Conservation (phyloP, 2,797 vertebrate species). For the Atherinosoma microstoma region DNA sequence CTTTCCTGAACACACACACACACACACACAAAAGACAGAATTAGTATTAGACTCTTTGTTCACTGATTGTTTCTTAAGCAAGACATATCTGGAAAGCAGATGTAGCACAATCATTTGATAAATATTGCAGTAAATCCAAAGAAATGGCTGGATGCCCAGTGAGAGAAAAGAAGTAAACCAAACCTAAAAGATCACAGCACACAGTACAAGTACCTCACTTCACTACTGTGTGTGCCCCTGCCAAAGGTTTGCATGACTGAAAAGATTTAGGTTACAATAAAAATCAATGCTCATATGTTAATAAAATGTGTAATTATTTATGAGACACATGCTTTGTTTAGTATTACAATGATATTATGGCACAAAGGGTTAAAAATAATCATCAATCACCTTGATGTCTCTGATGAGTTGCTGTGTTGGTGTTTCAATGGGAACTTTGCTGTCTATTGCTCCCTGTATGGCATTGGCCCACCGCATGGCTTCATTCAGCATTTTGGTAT, state of each 20-base stretch:
- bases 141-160: slow-evolving; percentile 2
- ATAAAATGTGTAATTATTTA: slow-evolving; percentile 3
- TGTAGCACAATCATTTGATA: background rate
- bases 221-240: slow-evolving; percentile 73
- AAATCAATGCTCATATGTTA: slow-evolving; percentile 17
- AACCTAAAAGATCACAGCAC: slow-evolving; percentile 63
- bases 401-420: slow-evolving; percentile 94
- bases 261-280: slow-evolving; percentile 50
- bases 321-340: background rate
- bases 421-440: slow-evolving; percentile 93
- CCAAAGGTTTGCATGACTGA: slow-evolving; percentile 73
- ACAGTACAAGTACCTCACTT: slow-evolving; percentile 81
- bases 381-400: slow-evolving; percentile 89
- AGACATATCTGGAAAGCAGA: background rate
- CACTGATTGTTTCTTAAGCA: background rate
- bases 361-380: background rate
- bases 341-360: background rate
- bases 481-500: slow-evolving; percentile 92
- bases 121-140: slow-evolving; percentile 5
- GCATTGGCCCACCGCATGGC: slow-evolving; percentile 93
- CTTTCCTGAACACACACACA: slow-evolving; percentile 83
- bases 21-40: slow-evolving; percentile 6
- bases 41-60: slow-evolving; percentile 10
- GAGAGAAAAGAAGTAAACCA: slow-evolving; percentile 16
- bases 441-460: slow-evolving; percentile 92